A percentile compares a stretch with the other conserved stretches of the same genome.
Evolutionary conservation across 2,888 invertebrate genomes (phyloP).

Genomic region (Rhagium mordax): DNA sequence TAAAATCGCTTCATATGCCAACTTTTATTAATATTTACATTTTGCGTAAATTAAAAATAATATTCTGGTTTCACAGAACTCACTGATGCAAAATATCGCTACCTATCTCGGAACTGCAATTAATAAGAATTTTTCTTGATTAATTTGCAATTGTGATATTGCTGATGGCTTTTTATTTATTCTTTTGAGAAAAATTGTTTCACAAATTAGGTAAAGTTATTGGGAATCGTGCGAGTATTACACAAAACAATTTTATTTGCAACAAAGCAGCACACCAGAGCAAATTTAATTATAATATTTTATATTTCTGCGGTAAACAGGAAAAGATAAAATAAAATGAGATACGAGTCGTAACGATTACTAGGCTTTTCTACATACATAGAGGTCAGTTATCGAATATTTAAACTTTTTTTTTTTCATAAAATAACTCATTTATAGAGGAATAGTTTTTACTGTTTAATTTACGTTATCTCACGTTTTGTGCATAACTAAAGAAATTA

Average conservation of each 20-base stretch:
- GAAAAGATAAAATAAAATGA: neutral
- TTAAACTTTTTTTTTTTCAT: no score
- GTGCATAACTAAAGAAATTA: no score
- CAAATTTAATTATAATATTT: neutral
- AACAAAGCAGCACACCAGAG: neutral
- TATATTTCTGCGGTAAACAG: neutral
- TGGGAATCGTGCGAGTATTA: neutral
- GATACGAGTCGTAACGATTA: neutral
- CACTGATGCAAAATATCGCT: neutral
- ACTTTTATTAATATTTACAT: conserved; percentile 6
- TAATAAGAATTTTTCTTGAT: conserved; percentile 14
- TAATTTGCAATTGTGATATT: conserved; percentile 21
- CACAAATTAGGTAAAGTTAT: neutral
- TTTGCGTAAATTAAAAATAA: conserved; percentile 3
- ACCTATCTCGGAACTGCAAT: conserved; percentile 28
- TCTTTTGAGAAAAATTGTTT: conserved; percentile 20
- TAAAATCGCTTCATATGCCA: no score
- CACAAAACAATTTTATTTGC: neutral
- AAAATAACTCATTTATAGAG: no score
- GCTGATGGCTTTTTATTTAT: conserved; percentile 13
- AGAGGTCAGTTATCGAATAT: no score
- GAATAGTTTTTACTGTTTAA: no score
- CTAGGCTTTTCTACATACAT: no score
- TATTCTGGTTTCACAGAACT: conserved; percentile 9
- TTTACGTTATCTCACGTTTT: no score